Evolutionary conservation across 2,888 invertebrate genomes (phyloP).

Genomic region (Drosophila subsilvestris): DNA sequence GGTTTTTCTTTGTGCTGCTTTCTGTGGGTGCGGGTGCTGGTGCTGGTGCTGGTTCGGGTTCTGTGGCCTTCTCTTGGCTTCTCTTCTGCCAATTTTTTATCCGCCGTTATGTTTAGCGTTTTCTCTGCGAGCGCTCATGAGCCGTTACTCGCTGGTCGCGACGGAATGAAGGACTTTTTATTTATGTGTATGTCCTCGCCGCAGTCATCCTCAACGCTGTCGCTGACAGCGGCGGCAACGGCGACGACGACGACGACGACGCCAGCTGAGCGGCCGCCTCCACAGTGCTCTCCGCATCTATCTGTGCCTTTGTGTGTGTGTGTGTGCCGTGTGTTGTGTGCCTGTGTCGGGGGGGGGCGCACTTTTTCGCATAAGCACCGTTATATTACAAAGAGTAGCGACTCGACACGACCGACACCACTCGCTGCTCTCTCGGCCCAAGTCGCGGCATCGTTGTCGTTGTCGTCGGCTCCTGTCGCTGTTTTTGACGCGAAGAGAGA

Average conservation of each 20-base stretch:
- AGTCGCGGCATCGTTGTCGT: conserved; percentile 56
- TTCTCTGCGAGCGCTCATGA: conserved; percentile 70
- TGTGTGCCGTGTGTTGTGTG: conserved; percentile 14
- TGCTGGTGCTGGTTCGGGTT: not conserved
- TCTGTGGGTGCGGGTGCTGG: conserved; percentile 1
- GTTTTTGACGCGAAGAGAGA: conserved; percentile 45
- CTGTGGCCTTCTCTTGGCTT: conserved; percentile 14
- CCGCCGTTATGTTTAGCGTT: conserved; percentile 66
- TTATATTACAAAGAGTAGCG: conserved; percentile 35
- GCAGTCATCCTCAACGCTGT: conserved; percentile 69
- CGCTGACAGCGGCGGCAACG: conserved; percentile 41
- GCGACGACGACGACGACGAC: conserved; percentile 47
- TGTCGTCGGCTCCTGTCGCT: conserved; percentile 45
- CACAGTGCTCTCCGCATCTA: conserved; percentile 33
- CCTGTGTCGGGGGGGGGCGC: conserved; percentile 2
- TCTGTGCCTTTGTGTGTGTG: conserved; percentile 32
- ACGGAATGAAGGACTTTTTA: conserved; percentile 84
- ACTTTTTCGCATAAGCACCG: not conserved
- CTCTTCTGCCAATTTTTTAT: conserved; percentile 54
- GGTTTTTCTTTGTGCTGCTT: conserved; percentile 29
- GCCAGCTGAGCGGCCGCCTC: conserved; percentile 42
- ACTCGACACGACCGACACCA: not conserved
- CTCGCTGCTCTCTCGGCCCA: conserved; percentile 25
- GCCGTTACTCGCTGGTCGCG: conserved; percentile 84
- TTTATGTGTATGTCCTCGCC: conserved; percentile 83